Conservation (phyloP, 2,888 invertebrate genomes). For the Leucophenga maculata region DNA sequence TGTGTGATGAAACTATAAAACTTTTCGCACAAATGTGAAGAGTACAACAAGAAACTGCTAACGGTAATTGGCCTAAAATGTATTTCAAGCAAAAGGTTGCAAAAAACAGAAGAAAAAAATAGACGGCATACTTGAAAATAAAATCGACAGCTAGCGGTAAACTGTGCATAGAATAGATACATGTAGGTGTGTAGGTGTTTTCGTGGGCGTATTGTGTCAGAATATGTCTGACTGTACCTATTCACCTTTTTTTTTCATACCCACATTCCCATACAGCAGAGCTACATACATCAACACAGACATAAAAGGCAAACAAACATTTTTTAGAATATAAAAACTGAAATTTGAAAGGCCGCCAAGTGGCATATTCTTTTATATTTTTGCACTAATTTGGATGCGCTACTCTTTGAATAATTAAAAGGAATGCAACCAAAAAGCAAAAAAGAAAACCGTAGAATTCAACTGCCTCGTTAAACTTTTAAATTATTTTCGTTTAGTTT, state of each 20-base stretch:
- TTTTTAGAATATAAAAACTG: background rate
- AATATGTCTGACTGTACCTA: no score
- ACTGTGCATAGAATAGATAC: background rate
- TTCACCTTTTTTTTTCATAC: background rate
- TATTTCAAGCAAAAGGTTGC: background rate
- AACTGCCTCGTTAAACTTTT: no score
- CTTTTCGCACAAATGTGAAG: no score
- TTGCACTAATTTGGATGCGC: background rate
- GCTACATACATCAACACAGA: background rate
- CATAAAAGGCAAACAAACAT: no score
- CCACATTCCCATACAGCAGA: background rate
- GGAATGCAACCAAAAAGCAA: background rate
- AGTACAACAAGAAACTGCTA: no score
- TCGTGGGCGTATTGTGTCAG: background rate
- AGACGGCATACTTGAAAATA: conserved; percentile 12
- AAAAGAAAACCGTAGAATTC: background rate
- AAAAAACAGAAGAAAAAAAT: background rate
- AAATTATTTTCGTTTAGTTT: no score
- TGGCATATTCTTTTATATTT: background rate
- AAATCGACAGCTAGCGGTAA: conserved; percentile 19
- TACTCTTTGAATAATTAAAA: background rate
- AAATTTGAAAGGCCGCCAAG: background rate
- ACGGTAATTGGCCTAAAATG: no score
- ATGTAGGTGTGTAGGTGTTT: background rate
- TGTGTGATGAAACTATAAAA: no score